These are phyloP conservation scores for Malacosoma neustria DNA, from an alignment of 2,888 invertebrate species.

Conservation along the genomic window DNA sequence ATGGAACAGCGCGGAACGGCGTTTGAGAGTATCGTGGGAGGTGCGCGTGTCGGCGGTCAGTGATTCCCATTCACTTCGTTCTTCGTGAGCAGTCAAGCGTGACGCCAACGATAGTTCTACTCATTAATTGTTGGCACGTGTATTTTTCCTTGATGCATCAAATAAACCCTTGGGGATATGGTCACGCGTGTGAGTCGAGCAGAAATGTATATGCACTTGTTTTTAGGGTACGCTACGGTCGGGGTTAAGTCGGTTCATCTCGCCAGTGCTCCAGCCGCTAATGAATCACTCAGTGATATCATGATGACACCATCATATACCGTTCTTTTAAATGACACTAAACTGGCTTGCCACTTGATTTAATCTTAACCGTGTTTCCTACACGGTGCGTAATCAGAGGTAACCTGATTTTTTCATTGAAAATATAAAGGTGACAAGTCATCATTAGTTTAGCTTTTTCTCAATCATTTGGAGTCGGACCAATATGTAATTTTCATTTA, in stretches of 20 bases:
- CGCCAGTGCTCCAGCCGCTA: slow-evolving; percentile 35
- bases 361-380: too few species aligned
- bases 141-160: slow-evolving; percentile 35
- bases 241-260: slow-evolving; percentile 55
- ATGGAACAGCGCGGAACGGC: slow-evolving; percentile 38
- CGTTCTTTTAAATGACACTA: slow-evolving; percentile 36
- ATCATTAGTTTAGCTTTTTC: too few species aligned
- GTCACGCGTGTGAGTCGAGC: slow-evolving; percentile 42
- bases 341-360: slow-evolving; percentile 15
- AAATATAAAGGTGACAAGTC: too few species aligned
- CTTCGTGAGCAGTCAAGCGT: slow-evolving; percentile 48
- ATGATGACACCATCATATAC: slow-evolving; percentile 32
- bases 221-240: slow-evolving; percentile 39
- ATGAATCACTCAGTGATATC: slow-evolving; percentile 60
- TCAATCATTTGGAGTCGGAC: too few species aligned
- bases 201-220: slow-evolving; percentile 48
- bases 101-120: slow-evolving; percentile 35
- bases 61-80: slow-evolving; percentile 44
- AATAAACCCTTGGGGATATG: slow-evolving; percentile 37
- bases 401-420: too few species aligned
- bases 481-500: too few species aligned
- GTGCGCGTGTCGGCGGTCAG: slow-evolving; percentile 50
- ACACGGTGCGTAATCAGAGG: too few species aligned
- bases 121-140: slow-evolving; percentile 66
- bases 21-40: slow-evolving; percentile 16